Evolutionary conservation across 2,888 invertebrate genomes (phyloP).

Genomic region (Anarsia innoxiella): DNA sequence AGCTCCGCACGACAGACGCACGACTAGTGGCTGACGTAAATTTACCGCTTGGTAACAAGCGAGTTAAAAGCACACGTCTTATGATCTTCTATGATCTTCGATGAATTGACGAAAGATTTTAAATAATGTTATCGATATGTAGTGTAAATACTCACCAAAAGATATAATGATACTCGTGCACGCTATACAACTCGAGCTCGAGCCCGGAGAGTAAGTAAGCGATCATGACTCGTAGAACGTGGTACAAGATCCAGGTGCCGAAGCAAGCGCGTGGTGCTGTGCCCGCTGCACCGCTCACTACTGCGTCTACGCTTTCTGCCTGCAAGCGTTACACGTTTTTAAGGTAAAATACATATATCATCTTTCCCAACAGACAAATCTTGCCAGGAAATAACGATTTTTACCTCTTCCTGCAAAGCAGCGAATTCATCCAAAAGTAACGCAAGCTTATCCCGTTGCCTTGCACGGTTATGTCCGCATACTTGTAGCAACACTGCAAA

Average conservation of each 20-base stretch:
- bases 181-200: conserved; percentile 95
- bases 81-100: too few species aligned
- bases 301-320: conserved; percentile 93
- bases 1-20: too few species aligned
- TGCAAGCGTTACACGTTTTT: conserved; percentile 47
- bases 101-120: too few species aligned
- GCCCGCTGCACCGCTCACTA: conserved; percentile 45
- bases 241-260: conserved; percentile 96
- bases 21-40: too few species aligned
- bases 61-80: too few species aligned
- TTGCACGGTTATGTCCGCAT: conserved; percentile 95
- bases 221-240: conserved; percentile 93
- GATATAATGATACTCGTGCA: conserved; percentile 96
- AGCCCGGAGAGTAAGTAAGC: conserved; percentile 95
- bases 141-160: conserved; percentile 80
- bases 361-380: too few species aligned
- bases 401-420: conserved; percentile 92
- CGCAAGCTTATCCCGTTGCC: conserved; percentile 95
- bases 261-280: conserved; percentile 80
- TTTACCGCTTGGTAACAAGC: too few species aligned
- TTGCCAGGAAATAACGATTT: too few species aligned
- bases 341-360: neutral
- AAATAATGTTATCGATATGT: too few species aligned
- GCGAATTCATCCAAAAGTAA: conserved; percentile 93
- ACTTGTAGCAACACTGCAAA: conserved; percentile 90